Percentiles rank a stretch among this genome's conserved stretches.
phyloP scores from a whole-genome alignment of 2,888 invertebrate species.

The Plagiodera versicolora region DNA sequence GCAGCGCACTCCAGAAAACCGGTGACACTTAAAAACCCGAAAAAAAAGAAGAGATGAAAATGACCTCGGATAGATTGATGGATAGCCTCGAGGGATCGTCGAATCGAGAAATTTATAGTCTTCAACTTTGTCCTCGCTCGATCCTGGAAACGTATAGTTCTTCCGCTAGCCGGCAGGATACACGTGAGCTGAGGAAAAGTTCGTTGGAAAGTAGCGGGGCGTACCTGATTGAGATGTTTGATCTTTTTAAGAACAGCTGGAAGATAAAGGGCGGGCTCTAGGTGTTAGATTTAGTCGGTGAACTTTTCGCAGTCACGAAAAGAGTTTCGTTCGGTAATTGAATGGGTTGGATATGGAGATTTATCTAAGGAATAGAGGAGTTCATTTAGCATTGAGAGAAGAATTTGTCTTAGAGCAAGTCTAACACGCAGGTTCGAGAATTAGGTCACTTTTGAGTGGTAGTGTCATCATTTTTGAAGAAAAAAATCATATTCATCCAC shows the following conservation, averaged over 20 bases:
- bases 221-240: not conserved
- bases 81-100: not conserved
- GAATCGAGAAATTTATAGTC: not conserved
- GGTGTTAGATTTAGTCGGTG: not conserved
- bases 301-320: no score
- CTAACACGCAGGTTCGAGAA: no score
- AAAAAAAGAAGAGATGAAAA: not conserved
- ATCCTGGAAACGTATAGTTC: not conserved
- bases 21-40: not conserved
- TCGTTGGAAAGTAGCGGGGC: not conserved
- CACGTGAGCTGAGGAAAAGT: not conserved
- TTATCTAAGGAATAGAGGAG: no score
- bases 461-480: no score
- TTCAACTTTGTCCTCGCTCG: constrained; percentile 8
- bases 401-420: no score
- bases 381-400: no score
- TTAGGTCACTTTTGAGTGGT: no score
- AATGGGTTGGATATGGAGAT: no score
- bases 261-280: not conserved
- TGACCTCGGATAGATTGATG: not conserved
- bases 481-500: no score
- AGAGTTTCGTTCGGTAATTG: no score
- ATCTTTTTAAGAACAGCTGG: not conserved
- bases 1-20: not conserved
- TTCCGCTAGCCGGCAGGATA: not conserved